Evolutionary conservation across 2,888 invertebrate genomes (phyloP).

Genomic region (Apoda limacodes): DNA sequence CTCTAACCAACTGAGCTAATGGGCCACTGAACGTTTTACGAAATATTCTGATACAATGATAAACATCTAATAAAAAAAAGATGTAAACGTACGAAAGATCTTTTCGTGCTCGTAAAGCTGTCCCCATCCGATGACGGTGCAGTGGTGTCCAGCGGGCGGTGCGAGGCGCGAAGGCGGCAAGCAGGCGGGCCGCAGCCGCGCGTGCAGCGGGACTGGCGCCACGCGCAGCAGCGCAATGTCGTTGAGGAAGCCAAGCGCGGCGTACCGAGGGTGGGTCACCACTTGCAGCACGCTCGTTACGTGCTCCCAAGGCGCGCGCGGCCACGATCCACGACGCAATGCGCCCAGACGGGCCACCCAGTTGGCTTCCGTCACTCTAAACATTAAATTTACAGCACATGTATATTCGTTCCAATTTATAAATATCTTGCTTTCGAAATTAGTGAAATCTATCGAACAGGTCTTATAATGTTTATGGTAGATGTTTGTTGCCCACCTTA

Average conservation of each 20-base stretch:
- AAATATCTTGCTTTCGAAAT: no score
- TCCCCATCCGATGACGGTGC: conserved; percentile 86
- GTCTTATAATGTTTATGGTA: no score
- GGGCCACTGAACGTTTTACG: conserved; percentile 10
- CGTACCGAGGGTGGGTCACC: conserved; percentile 79
- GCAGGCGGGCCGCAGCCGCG: conserved; percentile 54
- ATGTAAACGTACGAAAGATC: conserved; percentile 85
- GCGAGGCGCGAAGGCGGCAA: conserved; percentile 69
- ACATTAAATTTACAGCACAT: not conserved
- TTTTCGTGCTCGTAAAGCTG: conserved; percentile 82
- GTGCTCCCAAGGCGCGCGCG: conserved; percentile 82
- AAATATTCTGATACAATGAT: conserved; percentile 7
- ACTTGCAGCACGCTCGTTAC: conserved; percentile 73
- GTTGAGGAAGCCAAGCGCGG: conserved; percentile 81
- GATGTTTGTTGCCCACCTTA: no score
- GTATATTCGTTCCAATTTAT: not conserved
- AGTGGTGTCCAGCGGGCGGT: conserved; percentile 74
- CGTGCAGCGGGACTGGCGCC: conserved; percentile 67
- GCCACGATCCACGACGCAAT: conserved; percentile 76
- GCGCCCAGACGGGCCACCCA: conserved; percentile 87
- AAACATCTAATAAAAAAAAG: no score
- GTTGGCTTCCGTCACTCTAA: conserved; percentile 77
- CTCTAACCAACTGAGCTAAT: conserved; percentile 36
- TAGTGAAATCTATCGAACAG: no score
- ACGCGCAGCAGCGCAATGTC: conserved; percentile 79